Evolutionary conservation across 2,113 vertebrate genomes (phyloP).

Genomic region (Rhipidura dahli): DNA sequence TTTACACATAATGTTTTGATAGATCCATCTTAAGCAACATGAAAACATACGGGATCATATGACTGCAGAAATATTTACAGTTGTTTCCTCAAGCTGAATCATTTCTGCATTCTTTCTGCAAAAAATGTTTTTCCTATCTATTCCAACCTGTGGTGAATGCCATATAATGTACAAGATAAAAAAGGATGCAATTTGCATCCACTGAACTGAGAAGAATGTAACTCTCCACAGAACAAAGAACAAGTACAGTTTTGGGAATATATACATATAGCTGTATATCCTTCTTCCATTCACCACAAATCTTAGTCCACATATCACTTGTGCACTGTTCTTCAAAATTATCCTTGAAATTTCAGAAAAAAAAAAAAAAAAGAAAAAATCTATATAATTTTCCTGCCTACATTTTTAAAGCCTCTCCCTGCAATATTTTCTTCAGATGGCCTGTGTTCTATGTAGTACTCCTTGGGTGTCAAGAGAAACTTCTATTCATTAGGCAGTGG

Average conservation of each 20-base stretch:
- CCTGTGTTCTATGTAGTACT: not conserved
- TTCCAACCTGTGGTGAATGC: not conserved
- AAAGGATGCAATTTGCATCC: not conserved
- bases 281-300: not conserved
- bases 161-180: not conserved
- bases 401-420: not conserved
- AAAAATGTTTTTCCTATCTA: not conserved
- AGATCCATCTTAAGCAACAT: not conserved
- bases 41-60: not conserved
- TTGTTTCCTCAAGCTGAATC: not conserved
- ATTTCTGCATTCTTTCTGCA: not conserved
- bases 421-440: not conserved
- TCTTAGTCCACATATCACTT: not conserved
- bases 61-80: not conserved
- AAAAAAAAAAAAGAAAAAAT: not conserved
- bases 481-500: not conserved
- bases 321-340: not conserved
- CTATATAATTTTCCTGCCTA: not conserved
- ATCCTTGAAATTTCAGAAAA: not conserved
- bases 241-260: not conserved
- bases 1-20: not conserved
- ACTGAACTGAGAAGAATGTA: not conserved
- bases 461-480: not conserved
- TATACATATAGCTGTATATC: not conserved
- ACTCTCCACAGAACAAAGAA: not conserved